Percentiles rank a stretch among this genome's conserved stretches.
Evolutionary conservation across 2,888 invertebrate genomes (phyloP).

Genomic region (Drosophila pegasa): DNA sequence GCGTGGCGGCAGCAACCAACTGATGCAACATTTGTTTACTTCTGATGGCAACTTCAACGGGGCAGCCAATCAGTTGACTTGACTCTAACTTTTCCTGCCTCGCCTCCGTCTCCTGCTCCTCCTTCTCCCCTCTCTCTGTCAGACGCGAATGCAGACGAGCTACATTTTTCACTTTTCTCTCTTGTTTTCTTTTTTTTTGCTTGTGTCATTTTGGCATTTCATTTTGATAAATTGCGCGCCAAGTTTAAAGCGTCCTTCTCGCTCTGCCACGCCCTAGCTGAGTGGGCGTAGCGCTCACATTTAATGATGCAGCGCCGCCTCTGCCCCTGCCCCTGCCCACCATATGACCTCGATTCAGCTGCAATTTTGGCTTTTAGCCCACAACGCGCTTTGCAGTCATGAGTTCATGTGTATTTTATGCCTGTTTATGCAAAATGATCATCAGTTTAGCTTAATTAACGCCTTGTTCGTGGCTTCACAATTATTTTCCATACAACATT

Average conservation of each 20-base stretch:
- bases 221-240: slow-evolving; percentile 73
- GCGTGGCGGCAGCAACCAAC: slow-evolving; percentile 24
- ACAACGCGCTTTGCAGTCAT: slow-evolving; percentile 11
- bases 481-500: slow-evolving; percentile 42
- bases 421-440: slow-evolving; percentile 61
- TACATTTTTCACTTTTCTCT: slow-evolving; percentile 69
- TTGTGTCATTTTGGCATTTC: slow-evolving; percentile 55
- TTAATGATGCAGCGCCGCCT: slow-evolving; percentile 38
- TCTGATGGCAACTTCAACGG: slow-evolving; percentile 55
- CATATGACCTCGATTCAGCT: slow-evolving; percentile 37
- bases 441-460: slow-evolving; percentile 67
- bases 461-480: slow-evolving; percentile 42
- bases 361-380: slow-evolving; percentile 24
- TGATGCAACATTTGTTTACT: slow-evolving; percentile 69
- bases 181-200: slow-evolving; percentile 20
- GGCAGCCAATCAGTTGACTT: slow-evolving; percentile 67
- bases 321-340: not conserved
- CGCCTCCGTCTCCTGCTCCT: not conserved
- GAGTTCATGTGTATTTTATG: slow-evolving; percentile 51
- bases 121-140: not conserved
- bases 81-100: slow-evolving; percentile 18
- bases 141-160: slow-evolving; percentile 57
- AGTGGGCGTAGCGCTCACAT: slow-evolving; percentile 58
- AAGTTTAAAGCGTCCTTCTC: slow-evolving; percentile 24
- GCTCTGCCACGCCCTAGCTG: slow-evolving; percentile 12